phyloP scores from a whole-genome alignment of 2,113 vertebrate species.

The Onychostoma macrolepis region DNA sequence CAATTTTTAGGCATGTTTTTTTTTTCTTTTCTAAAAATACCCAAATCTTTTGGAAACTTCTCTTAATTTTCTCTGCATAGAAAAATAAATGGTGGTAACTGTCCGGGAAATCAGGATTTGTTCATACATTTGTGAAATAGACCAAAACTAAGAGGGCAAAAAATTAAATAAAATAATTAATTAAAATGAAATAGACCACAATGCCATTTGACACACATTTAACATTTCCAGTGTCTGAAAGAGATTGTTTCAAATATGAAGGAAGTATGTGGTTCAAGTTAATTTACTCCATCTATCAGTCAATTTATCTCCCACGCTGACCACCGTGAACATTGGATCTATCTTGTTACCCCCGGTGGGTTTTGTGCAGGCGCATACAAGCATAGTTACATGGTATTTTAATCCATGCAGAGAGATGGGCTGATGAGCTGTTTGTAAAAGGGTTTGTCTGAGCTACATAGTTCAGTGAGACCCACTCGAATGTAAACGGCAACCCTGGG shows the following conservation, averaged over 20 bases:
- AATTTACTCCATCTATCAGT: not conserved
- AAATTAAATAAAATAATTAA: not conserved
- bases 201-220: not conserved
- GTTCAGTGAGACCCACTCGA: constrained; percentile 53
- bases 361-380: constrained; percentile 49
- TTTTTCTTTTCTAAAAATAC: not conserved
- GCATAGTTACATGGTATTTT: constrained; percentile 59
- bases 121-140: not conserved
- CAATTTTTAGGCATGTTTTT: not conserved
- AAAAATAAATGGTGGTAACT: not conserved
- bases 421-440: constrained; percentile 54
- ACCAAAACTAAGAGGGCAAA: not conserved
- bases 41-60: not conserved
- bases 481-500: constrained; percentile 50
- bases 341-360: constrained; percentile 27
- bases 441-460: constrained; percentile 44
- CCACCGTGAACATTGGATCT: not conserved
- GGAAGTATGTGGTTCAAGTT: not conserved
- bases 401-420: constrained; percentile 53
- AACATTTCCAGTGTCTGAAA: not conserved
- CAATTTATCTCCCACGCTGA: not conserved
- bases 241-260: not conserved
- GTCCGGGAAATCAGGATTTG: not conserved
- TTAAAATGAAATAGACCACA: not conserved
- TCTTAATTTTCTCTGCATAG: not conserved